phyloP scores from a whole-genome alignment of 2,113 vertebrate species.

The Pyxicephalus adspersus region DNA sequence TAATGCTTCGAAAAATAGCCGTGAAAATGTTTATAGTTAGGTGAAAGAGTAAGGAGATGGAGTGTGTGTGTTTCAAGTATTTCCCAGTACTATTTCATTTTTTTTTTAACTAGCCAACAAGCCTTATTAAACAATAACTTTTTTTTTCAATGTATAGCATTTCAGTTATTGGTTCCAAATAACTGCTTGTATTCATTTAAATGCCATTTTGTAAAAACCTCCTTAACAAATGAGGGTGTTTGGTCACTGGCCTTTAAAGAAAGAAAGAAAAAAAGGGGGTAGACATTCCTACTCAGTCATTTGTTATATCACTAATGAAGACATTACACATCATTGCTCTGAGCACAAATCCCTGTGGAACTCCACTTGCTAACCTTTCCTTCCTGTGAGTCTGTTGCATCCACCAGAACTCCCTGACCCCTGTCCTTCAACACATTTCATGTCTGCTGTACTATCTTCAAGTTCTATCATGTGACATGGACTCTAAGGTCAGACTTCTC shows the following conservation, averaged over 20 bases:
- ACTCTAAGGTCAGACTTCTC: conserved; percentile 2
- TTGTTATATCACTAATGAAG: conserved; percentile 19
- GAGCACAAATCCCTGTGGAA: conserved; percentile 25
- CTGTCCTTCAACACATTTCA: conserved; percentile 43
- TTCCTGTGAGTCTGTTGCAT: conserved; percentile 23
- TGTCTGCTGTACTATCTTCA: conserved; percentile 29
- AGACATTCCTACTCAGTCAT: neutral
- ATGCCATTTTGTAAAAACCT: neutral
- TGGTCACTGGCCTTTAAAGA: neutral
- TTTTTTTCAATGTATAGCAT: too few relatives aligned
- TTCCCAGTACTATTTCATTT: too few relatives aligned
- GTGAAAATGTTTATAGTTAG: too few relatives aligned
- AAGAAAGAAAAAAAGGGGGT: neutral
- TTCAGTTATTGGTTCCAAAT: too few relatives aligned
- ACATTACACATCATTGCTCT: conserved; percentile 18
- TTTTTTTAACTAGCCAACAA: too few relatives aligned
- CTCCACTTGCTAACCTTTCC: conserved; percentile 22
- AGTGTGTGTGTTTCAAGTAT: too few relatives aligned
- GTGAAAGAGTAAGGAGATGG: too few relatives aligned
- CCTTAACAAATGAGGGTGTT: neutral
- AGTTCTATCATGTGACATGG: conserved; percentile 4
- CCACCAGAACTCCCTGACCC: conserved; percentile 16
- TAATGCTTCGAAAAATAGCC: too few relatives aligned
- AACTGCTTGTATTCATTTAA: too few relatives aligned
- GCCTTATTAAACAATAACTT: too few relatives aligned